These are phyloP conservation scores for Drosophila kohkoa DNA, from an alignment of 1,140 invertebrate species.

Conservation along the genomic window DNA sequence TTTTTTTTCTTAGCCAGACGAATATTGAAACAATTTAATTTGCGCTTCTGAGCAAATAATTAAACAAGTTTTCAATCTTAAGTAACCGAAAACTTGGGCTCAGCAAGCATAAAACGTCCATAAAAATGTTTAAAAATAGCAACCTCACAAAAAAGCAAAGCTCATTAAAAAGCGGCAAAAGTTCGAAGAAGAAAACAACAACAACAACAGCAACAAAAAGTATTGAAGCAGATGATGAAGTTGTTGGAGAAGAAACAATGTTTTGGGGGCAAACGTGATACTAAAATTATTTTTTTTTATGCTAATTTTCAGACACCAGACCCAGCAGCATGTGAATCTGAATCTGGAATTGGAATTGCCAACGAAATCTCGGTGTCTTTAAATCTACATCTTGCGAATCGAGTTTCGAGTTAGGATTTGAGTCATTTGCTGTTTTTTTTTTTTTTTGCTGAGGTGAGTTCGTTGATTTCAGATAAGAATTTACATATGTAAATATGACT, in stretches of 20 bases:
- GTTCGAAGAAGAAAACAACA: conserved; percentile 25
- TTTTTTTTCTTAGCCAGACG: conserved; percentile 37
- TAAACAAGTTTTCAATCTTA: conserved; percentile 56
- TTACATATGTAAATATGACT: conserved; percentile 21
- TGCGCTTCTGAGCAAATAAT: conserved; percentile 11
- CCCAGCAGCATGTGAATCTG: conserved; percentile 54
- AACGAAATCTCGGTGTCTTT: background rate
- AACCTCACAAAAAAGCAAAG: conserved; percentile 13
- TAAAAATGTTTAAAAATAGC: conserved; percentile 55
- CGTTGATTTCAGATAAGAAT: conserved; percentile 45
- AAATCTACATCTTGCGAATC: background rate
- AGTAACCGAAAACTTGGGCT: conserved; percentile 46
- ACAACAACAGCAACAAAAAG: conserved; percentile 25
- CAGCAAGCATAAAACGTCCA: conserved; percentile 49
- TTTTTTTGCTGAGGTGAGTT: conserved; percentile 44
- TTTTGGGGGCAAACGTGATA: conserved; percentile 72
- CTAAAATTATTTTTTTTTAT: conserved; percentile 66
- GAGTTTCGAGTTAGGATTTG: conserved; percentile 17
- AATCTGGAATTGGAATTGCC: background rate
- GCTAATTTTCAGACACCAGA: conserved; percentile 40
- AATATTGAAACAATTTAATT: conserved; percentile 25
- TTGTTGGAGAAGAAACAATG: conserved; percentile 28
- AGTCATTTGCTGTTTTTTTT: background rate
- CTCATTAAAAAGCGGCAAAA: conserved; percentile 34
- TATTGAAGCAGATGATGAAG: conserved; percentile 5